Percentiles rank a stretch among this genome's conserved stretches.
Conservation (phyloP, 2,888 invertebrate species). For the Kryphioiulus occultus region DNA sequence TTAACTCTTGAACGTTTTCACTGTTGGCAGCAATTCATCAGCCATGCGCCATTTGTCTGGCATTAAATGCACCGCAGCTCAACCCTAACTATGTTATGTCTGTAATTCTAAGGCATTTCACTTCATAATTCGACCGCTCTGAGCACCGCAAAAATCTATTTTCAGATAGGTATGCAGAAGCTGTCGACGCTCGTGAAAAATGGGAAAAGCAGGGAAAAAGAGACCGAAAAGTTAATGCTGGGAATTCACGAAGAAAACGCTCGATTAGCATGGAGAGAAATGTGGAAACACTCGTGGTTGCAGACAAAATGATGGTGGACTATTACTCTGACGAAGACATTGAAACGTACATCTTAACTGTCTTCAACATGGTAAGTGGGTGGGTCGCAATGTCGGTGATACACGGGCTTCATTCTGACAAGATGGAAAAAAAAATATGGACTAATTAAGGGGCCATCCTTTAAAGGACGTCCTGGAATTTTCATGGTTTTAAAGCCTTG, state of each 20-base stretch:
- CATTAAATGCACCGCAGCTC: neutral
- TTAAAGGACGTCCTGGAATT: too few relatives aligned
- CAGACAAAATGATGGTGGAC: slow-evolving; percentile 85
- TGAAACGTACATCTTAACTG: slow-evolving; percentile 84
- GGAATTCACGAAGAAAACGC: slow-evolving; percentile 52
- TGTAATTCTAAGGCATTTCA: neutral
- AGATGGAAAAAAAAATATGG: neutral
- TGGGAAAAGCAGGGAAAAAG: slow-evolving; percentile 49
- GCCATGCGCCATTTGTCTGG: neutral
- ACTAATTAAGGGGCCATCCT: neutral
- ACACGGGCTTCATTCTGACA: neutral
- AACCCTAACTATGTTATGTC: slow-evolving; percentile 20
- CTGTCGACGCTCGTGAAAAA: slow-evolving; percentile 50
- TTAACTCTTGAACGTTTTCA: neutral
- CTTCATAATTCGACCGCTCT: slow-evolving; percentile 14
- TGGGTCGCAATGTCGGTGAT: neutral
- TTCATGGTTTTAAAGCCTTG: too few relatives aligned
- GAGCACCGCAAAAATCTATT: slow-evolving; percentile 46
- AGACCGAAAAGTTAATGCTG: neutral
- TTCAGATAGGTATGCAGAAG: slow-evolving; percentile 49
- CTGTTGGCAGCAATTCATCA: slow-evolving; percentile 11
- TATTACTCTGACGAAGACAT: slow-evolving; percentile 83
- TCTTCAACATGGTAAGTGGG: slow-evolving; percentile 83
- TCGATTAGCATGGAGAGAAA: slow-evolving; percentile 58
- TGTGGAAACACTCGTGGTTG: slow-evolving; percentile 87